Evolutionary conservation across 2,113 vertebrate genomes (phyloP).

Genomic region (Calyptommatus sinebrachiatus): DNA sequence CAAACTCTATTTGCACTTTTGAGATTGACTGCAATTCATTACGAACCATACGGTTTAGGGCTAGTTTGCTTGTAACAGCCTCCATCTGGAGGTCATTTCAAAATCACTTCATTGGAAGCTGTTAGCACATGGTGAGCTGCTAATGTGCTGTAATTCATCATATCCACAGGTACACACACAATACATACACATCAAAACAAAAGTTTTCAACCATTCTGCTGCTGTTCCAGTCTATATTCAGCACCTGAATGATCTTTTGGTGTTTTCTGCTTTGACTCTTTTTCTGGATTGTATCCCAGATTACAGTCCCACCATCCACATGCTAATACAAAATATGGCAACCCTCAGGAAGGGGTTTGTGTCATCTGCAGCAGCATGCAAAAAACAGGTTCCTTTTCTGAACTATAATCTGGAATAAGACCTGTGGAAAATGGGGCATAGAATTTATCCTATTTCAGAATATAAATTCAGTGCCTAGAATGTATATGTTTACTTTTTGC

Average conservation of each 20-base stretch:
- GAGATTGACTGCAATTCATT: background rate
- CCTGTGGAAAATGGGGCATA: no score
- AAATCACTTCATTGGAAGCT: conserved; percentile 5
- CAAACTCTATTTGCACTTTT: background rate
- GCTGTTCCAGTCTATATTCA: background rate
- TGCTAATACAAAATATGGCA: no score
- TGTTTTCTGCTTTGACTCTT: no score
- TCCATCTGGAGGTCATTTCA: conserved; percentile 15
- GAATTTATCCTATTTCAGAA: background rate
- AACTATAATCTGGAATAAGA: no score
- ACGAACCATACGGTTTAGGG: background rate
- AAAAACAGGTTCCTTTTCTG: no score
- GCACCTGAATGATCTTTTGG: background rate
- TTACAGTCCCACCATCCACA: no score
- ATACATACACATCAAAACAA: no score
- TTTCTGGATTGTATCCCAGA: no score
- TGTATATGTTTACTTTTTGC: no score
- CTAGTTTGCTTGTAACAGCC: background rate
- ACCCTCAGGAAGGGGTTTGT: no score
- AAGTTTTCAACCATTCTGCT: background rate
- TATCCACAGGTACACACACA: background rate
- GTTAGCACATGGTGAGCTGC: conserved; percentile 3
- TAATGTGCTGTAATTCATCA: conserved; percentile 11
- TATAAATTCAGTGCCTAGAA: no score
- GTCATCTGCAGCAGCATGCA: no score